These are phyloP conservation scores for Chitala chitala DNA, from an alignment of 2,113 vertebrate species.

Conservation along the genomic window DNA sequence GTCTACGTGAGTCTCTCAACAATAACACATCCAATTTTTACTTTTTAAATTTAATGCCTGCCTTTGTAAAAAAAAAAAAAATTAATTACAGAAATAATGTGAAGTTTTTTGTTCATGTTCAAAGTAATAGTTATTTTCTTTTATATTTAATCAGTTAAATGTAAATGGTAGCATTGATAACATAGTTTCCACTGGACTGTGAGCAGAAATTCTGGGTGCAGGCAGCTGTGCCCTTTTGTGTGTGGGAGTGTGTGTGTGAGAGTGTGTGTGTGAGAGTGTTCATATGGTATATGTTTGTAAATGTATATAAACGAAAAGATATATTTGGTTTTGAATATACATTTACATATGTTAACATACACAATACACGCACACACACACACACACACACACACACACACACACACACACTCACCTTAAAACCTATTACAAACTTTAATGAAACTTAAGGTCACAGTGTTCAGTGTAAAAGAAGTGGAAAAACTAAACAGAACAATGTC, in stretches of 20 bases:
- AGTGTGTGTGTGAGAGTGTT: too few relatives aligned
- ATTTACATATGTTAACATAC: too few relatives aligned
- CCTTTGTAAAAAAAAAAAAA: too few relatives aligned
- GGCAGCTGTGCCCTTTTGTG: not conserved
- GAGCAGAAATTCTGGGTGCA: not conserved
- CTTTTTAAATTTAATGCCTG: too few relatives aligned
- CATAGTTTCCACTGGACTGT: not conserved
- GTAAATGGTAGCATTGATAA: not conserved
- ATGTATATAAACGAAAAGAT: too few relatives aligned
- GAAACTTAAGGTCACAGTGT: slow-evolving; percentile 5
- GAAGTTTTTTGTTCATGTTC: not conserved
- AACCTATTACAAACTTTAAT: not conserved
- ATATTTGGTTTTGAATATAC: too few relatives aligned
- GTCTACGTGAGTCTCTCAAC: too few relatives aligned
- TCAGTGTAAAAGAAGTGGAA: not conserved
- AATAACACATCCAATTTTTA: too few relatives aligned
- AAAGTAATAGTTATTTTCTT: not conserved
- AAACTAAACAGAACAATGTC: slow-evolving; percentile 1
- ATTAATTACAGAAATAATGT: not conserved
- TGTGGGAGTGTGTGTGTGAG: too few relatives aligned
- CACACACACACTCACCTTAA: not conserved
- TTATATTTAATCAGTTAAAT: slow-evolving; percentile 5
- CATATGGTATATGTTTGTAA: too few relatives aligned
- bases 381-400: not conserved
- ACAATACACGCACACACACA: too few relatives aligned